These are phyloP conservation scores for Temnopleurus reevesii DNA, from an alignment of 53 echinoderm and acorn worm species.

Conservation along the genomic window DNA sequence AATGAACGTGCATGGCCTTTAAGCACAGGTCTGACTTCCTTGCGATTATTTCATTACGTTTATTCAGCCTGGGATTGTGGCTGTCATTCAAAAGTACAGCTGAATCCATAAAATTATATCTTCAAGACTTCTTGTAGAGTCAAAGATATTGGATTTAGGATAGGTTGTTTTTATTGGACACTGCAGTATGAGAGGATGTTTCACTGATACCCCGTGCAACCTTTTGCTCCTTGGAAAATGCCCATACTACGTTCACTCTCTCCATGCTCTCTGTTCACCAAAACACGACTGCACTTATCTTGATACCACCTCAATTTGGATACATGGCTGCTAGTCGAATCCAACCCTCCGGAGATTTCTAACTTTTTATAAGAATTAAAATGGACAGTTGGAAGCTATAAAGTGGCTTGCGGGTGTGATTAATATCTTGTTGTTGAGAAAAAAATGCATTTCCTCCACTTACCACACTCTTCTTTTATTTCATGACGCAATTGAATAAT, in stretches of 20 bases:
- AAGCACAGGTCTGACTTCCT: background rate
- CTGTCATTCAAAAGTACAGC: conserved; percentile 21
- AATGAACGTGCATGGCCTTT: background rate
- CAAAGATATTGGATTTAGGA: background rate
- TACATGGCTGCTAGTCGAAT: background rate
- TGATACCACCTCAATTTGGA: background rate
- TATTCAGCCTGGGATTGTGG: background rate
- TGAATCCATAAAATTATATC: conserved; percentile 6
- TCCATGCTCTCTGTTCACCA: conserved; percentile 37
- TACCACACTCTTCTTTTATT: background rate
- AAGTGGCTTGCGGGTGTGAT: conserved; percentile 11
- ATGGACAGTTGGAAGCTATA: conserved; percentile 32
- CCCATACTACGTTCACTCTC: no score
- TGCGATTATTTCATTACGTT: background rate
- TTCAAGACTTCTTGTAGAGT: background rate
- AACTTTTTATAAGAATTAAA: background rate
- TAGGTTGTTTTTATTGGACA: background rate
- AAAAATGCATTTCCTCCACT: background rate
- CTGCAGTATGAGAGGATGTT: background rate
- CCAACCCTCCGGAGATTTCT: background rate
- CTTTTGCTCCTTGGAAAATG: no score
- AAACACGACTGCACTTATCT: conserved; percentile 36
- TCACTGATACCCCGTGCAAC: background rate
- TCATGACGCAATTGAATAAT: background rate
- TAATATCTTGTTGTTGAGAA: background rate